Evolutionary conservation across 1,140 invertebrate genomes (phyloP), one percentile per base, ranked within the genome.

Genomic region (Dinoponera quadriceps): DNA sequence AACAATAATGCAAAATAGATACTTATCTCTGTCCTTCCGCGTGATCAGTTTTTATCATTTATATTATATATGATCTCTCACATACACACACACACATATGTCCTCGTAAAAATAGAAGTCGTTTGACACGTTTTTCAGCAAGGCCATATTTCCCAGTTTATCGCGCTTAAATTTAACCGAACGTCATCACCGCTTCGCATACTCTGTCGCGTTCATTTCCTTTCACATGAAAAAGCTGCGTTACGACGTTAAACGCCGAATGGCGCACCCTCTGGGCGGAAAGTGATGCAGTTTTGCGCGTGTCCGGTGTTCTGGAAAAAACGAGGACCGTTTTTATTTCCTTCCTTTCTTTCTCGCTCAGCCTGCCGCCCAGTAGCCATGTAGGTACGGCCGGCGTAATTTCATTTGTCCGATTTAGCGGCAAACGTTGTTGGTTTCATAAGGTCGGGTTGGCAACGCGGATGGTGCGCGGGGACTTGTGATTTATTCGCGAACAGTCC

Each of bases 341-440:
- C 44, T 48, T 55, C 22, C 57, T 13, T 2, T 29, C 25, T 22
- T 55, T n/a, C n/a, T 29, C n/a, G n/a, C 33, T 2, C 63, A 33
- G 7, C 22, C 14, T 57, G 18, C n/a, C n/a, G n/a, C n/a, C n/a
- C n/a, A n/a, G 14, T 27, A 18, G 38, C 9, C 22, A 77, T 27
- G 62, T 66, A 78, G 14, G 9, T 55, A 27, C n/a, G 18, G 25
- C 22, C 27, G 20, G 44, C 27, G 69, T 80, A 69, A 80, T 80
- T 80, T 80, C 33, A 80, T 80, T 80, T 80, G 75, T 57, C 63
- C 22, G 18, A 51, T 80, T 80, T 69, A 51, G 18, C 51, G 57
- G 55, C 66, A 5, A 54, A 22, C 65, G 33, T 68, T 44, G 38
- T 9, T 9, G 38, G 38, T 55, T 78, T 78, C 3, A 78, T 80